Evolutionary conservation across 53 echinoderm and acorn worm species (phyloP), one percentile per base, ranked within the genome.

Genomic region (Holothuria scabra): DNA sequence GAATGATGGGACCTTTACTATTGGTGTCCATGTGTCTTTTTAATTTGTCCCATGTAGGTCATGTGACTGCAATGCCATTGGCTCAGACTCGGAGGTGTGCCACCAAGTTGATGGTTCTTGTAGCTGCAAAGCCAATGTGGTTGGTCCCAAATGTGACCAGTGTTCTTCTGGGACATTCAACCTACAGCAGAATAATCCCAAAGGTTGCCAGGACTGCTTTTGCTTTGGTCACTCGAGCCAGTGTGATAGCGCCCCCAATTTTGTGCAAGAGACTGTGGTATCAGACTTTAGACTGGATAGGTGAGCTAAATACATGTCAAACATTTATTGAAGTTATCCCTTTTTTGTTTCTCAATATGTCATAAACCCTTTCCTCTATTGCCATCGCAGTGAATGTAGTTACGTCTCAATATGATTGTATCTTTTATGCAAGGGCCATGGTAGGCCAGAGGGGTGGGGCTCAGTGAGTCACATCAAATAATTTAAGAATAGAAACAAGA

Each of bases 141-240:
- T 84, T 49, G 99, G 99, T 3, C 25, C 52, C 58, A 99, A 95
- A 46, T 99, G 99, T 85, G 86, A 89, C 81, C 70, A 56, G 57
- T 99, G 99, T 74, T 25, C 64, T 2, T 24, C 66, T 24, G 92
- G 90, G 16, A 86, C 78, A 85, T 94, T 92, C 86, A 93, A 99
- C 80, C 89, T 99, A 8, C 76, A 83, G 23, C 12, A 55, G 16
- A 29, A 60, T 14, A 94, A 99, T 34, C 86, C 89, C 32, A 44
- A 66, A 57, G 99, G 94, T 21, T 99, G 99, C 70, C 99, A 99
- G 68, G 81, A 82, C 4, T 99, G 99, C 66, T 99, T 94, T 84
- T 99, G 99, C 71, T 93, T 85, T 49, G 83, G 87, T 28, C 99
- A 99, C 67, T 87, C 89, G 13, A 21, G 46, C 26, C 79, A 83